A percentile compares a stretch with the other conserved stretches of the same genome.
phyloP scores from a whole-genome alignment of 2,888 invertebrate genomes.

The Cephus sareptanus region DNA sequence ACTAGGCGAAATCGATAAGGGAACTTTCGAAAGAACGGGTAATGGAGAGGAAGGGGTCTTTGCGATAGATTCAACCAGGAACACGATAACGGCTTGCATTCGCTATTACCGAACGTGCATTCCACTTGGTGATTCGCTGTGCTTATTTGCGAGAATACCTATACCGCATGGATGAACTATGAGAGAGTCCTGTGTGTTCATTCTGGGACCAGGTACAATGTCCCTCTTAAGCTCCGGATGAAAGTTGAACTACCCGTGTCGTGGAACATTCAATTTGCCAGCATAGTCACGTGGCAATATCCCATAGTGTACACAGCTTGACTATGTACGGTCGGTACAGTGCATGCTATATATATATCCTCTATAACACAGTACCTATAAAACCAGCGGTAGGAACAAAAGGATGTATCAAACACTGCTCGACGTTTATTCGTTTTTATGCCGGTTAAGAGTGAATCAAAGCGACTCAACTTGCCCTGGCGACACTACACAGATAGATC shows the following conservation, averaged over 20 bases:
- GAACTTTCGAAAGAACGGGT: slow-evolving; percentile 28
- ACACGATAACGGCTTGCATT: neutral
- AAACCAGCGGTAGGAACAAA: slow-evolving; percentile 3
- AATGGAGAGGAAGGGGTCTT: slow-evolving; percentile 33
- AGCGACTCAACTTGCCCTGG: neutral
- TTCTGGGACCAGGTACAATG: neutral
- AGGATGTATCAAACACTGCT: slow-evolving; percentile 13
- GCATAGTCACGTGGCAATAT: neutral
- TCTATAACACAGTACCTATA: neutral
- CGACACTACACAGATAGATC: neutral
- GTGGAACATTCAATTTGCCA: neutral
- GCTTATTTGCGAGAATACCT: neutral
- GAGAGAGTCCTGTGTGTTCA: neutral
- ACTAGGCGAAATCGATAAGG: slow-evolving; percentile 57
- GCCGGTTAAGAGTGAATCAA: neutral
- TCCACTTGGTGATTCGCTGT: slow-evolving; percentile 2
- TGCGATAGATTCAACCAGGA: slow-evolving; percentile 27
- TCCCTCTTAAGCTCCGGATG: neutral
- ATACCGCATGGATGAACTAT: neutral
- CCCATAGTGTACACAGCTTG: neutral
- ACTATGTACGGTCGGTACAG: neutral
- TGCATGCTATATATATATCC: neutral
- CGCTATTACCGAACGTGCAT: slow-evolving; percentile 10
- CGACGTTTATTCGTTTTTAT: slow-evolving; percentile 28
- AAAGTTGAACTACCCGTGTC: neutral